Conservation (phyloP, 2,888 invertebrate genomes). For the Leucophenga montana region DNA sequence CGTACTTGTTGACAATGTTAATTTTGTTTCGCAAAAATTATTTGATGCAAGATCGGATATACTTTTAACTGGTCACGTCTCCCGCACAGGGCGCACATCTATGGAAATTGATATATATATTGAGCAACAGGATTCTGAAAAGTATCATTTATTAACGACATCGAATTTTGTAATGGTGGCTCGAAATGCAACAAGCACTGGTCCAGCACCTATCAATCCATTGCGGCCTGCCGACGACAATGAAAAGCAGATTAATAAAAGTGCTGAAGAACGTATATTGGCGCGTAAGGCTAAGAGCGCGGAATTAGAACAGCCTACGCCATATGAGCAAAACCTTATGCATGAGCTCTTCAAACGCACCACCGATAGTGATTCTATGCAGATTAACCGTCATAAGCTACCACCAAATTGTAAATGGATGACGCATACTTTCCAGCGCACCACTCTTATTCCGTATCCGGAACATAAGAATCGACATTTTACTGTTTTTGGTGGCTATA, state of each 20-base stretch:
- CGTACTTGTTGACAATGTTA: conserved; percentile 81
- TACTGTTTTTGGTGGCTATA: conserved; percentile 84
- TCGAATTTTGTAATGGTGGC: conserved; percentile 83
- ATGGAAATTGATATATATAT: conserved; percentile 82
- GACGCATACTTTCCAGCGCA: conserved; percentile 76
- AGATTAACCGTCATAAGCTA: conserved; percentile 74
- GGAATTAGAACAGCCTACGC: conserved; percentile 77
- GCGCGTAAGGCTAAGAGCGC: conserved; percentile 73
- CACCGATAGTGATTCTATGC: conserved; percentile 74
- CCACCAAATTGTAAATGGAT: conserved; percentile 79
- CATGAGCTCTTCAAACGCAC: conserved; percentile 80
- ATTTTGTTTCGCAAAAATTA: conserved; percentile 75
- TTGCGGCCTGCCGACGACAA: conserved; percentile 76
- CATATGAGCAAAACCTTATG: conserved; percentile 78
- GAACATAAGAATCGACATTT: conserved; percentile 83
- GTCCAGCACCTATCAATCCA: conserved; percentile 76
- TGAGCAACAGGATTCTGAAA: conserved; percentile 75
- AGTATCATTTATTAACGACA: conserved; percentile 75
- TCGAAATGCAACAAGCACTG: conserved; percentile 77
- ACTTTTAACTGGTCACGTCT: conserved; percentile 81
- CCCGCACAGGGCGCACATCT: conserved; percentile 81
- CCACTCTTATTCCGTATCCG: conserved; percentile 77
- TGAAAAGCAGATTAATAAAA: conserved; percentile 76
- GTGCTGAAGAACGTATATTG: conserved; percentile 75
- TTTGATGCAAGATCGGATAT: conserved; percentile 76